phyloP scores from a whole-genome alignment of 2,113 vertebrate genomes.

The Psophia crepitans region DNA sequence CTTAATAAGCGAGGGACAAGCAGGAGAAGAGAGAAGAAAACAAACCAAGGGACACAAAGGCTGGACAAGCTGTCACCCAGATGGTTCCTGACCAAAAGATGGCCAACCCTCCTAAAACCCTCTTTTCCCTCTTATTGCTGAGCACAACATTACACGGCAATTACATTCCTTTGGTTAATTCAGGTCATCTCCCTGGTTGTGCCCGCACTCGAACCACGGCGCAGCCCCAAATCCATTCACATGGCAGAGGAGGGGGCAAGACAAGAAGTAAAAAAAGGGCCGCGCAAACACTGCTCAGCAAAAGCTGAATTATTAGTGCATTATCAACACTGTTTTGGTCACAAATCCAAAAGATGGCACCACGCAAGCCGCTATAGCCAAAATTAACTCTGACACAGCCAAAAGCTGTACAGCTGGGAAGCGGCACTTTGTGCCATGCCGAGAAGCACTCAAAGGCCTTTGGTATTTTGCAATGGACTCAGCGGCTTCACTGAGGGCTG shows the following conservation, averaged over 20 bases:
- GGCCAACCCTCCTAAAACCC: fast-evolving
- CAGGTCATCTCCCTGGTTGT: fast-evolving
- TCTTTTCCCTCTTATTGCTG: background rate
- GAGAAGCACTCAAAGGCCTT: background rate
- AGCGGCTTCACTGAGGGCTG: fast-evolving
- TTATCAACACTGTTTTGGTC: background rate
- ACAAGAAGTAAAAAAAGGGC: background rate
- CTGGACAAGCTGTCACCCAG: fast-evolving
- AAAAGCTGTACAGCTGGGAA: background rate
- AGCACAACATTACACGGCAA: fast-evolving
- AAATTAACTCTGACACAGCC: background rate
- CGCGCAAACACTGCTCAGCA: background rate
- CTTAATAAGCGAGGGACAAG: background rate
- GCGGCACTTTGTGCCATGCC: background rate
- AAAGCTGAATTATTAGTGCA: fast-evolving
- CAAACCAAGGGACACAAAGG: background rate
- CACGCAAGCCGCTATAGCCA: fast-evolving
- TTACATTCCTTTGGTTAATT: background rate
- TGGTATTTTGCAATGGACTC: fast-evolving
- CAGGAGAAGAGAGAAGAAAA: background rate
- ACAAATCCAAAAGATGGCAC: background rate
- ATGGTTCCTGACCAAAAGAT: fast-evolving
- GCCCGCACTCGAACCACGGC: background rate
- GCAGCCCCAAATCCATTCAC: background rate
- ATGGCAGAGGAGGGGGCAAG: fast-evolving